Base-by-base conservation (phyloP, 2,888 invertebrate species). In the Eurytoma adleriae region DNA sequence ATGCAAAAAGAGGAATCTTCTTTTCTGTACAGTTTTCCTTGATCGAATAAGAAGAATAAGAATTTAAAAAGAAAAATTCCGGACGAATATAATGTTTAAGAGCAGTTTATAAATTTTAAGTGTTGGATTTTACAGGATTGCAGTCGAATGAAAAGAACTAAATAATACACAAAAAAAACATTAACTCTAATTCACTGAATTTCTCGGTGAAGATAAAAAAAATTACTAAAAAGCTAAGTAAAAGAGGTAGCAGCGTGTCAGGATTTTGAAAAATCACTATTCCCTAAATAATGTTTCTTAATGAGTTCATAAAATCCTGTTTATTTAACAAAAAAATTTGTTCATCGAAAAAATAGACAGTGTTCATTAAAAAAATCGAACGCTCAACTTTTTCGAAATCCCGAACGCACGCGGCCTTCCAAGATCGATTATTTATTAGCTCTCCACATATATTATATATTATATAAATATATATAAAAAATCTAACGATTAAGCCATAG, bases 361-460 rank as follows among this genome's bases (percentile, higher is more conserved):
- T 67, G 40, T 14, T 72, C n/a, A 30, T 62, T 27, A 52, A 4
- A 56, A 62, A 61, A 0, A 30, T 18, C 7, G 0, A 70, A 69
- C 13, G 20, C 13, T 74, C 61, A 74, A 56, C 30, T 20, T 74
- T 61, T 70, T 81, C 40, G 61, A 72, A 71, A 70, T 78, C 67
- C 54, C 61, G 48, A 70, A 81, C 40, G 68, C 20, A 40, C 20
- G 18, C 20, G 20, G 16, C 30, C 30, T 84, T 84, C 84, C 84
- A 82, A 40, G 40, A 79, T 30, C 16, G 64, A 86, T 88, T 85
- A 86, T 87, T 88, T 86, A 86, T 87, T 86, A 87, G 85, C 83
- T 84, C 82, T 85, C 69, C 82, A 73, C 66, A 73, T 75, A 78
- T 69, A 82, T 81, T 79, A 83, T 83, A 84, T 79, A 76, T 80